These are phyloP conservation scores for Saccopteryx bilineata DNA, from an alignment of 2,113 vertebrate genomes.

Conservation along the genomic window DNA sequence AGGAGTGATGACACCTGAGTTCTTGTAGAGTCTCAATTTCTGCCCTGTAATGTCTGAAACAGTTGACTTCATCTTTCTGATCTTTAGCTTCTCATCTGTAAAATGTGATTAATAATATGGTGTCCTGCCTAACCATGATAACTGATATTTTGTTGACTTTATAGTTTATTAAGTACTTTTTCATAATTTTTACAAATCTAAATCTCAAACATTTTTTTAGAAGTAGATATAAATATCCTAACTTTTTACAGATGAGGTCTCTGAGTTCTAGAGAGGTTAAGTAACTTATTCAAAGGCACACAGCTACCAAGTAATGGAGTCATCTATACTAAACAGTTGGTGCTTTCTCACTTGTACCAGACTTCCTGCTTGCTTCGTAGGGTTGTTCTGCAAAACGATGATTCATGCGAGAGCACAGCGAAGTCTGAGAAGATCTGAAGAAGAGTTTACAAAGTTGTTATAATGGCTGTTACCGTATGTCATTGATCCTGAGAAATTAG, in stretches of 20 bases:
- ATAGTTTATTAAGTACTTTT: background rate
- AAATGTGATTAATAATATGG: background rate
- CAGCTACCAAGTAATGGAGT: background rate
- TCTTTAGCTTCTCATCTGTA: background rate
- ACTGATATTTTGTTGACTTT: background rate
- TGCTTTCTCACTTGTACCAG: background rate
- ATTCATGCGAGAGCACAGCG: background rate
- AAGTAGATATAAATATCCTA: background rate
- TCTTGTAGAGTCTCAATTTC: background rate
- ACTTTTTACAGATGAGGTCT: background rate
- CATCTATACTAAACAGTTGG: background rate
- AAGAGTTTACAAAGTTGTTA: background rate
- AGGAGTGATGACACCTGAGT: background rate
- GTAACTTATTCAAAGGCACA: background rate
- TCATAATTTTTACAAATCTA: background rate
- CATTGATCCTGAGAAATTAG: background rate
- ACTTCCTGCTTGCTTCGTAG: background rate
- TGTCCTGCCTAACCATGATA: background rate
- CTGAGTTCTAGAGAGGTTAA: background rate
- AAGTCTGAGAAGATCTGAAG: background rate
- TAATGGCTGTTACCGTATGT: background rate
- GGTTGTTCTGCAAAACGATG: background rate
- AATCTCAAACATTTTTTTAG: background rate
- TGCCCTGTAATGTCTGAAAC: background rate
- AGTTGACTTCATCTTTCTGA: background rate